phyloP scores from a whole-genome alignment of 2,113 vertebrate genomes.

The Hydrochoerus hydrochaeris region DNA sequence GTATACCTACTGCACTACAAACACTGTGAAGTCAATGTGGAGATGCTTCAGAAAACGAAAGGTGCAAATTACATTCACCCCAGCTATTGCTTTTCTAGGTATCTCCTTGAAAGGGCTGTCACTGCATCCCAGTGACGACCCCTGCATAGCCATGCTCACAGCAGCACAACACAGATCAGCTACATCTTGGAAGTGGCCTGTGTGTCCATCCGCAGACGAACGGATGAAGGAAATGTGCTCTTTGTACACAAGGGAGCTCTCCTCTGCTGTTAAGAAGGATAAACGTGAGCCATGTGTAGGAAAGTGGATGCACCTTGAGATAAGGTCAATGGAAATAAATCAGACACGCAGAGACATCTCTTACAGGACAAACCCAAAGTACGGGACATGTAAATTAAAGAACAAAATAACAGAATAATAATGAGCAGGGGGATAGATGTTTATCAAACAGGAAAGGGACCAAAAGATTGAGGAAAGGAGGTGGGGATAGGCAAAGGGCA shows the following conservation, averaged over 20 bases:
- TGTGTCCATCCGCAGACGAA: background rate
- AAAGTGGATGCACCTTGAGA: background rate
- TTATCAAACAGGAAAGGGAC: background rate
- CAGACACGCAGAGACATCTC: background rate
- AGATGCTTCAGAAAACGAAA: background rate
- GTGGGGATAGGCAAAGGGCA: background rate
- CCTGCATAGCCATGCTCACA: background rate
- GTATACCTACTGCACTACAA: background rate
- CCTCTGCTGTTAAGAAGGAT: background rate
- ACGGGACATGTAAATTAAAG: background rate
- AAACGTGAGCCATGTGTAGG: background rate
- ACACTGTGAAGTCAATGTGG: background rate
- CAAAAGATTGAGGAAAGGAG: background rate
- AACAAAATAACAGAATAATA: background rate
- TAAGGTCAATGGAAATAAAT: background rate
- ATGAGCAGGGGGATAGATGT: background rate
- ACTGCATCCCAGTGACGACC: background rate
- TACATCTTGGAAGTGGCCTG: background rate
- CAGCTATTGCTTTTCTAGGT: background rate
- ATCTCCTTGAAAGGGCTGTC: background rate
- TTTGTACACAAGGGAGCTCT: background rate
- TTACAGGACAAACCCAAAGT: background rate
- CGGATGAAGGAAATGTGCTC: background rate
- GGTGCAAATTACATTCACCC: background rate
- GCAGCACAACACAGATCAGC: background rate